phyloP scores from a whole-genome alignment of 2,797 vertebrate species.

The Lutra lutra region DNA sequence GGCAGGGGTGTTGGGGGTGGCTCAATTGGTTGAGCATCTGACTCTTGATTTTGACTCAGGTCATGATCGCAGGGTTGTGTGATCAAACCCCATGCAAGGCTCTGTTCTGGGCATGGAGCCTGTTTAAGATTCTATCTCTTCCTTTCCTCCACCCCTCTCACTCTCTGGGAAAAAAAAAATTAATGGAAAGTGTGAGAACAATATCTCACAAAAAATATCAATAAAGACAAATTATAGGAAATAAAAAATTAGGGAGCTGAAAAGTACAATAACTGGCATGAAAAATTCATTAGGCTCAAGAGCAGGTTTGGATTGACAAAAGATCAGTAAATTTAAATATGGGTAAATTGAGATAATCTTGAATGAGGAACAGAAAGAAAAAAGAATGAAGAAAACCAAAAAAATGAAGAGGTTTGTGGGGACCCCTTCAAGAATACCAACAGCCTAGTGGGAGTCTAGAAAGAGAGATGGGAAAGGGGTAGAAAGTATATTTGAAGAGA shows the following conservation, averaged over 20 bases:
- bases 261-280: not conserved
- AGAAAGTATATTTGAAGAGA: not conserved
- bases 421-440: not conserved
- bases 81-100: not conserved
- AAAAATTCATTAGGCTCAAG: not conserved
- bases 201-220: not conserved
- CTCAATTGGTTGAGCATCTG: not conserved
- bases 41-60: not conserved
- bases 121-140: not conserved
- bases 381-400: not conserved
- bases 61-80: not conserved
- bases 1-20: no score
- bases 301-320: not conserved
- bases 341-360: not conserved
- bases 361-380: not conserved
- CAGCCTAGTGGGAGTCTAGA: not conserved
- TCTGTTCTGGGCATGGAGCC: not conserved
- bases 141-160: not conserved
- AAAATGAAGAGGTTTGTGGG: not conserved
- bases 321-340: not conserved
- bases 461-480: not conserved
- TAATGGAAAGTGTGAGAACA: not conserved
- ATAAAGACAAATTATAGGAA: not conserved
- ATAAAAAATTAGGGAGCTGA: not conserved
- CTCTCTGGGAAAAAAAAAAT: not conserved